phyloP scores from a whole-genome alignment of 2,797 vertebrate species.

The Cyprinella venusta region DNA sequence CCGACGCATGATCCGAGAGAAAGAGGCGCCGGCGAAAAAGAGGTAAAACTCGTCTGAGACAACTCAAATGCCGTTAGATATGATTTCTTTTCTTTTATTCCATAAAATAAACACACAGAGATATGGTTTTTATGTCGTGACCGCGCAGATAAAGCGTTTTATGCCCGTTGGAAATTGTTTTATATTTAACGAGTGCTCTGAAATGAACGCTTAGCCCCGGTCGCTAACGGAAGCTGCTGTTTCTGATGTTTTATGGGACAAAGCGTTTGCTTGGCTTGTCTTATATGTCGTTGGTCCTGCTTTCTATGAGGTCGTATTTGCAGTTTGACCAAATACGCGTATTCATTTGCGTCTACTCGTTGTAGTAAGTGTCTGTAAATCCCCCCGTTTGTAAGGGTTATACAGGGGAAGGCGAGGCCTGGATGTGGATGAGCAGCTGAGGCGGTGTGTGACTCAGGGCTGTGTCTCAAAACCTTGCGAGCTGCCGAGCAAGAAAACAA shows the following conservation, averaged over 20 bases:
- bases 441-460: slow-evolving; percentile 33
- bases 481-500: neutral
- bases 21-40: slow-evolving; percentile 56
- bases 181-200: neutral
- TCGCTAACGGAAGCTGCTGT: slow-evolving; percentile 50
- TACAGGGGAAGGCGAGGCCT: slow-evolving; percentile 36
- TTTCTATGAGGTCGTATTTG: neutral
- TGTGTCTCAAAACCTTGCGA: slow-evolving; percentile 15
- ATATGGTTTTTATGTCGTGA: neutral
- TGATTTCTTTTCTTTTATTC: neutral
- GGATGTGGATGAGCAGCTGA: slow-evolving; percentile 33
- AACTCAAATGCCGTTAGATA: neutral
- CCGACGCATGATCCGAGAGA: slow-evolving; percentile 56
- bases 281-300: neutral
- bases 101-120: neutral
- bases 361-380: neutral
- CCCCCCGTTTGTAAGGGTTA: neutral
- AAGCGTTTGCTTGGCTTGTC: slow-evolving; percentile 11
- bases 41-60: slow-evolving; percentile 48
- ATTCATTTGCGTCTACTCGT: neutral
- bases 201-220: slow-evolving; percentile 37
- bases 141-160: neutral
- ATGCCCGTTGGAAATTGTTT: neutral
- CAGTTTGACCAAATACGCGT: neutral
- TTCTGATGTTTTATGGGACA: slow-evolving; percentile 42